Evolutionary conservation across 2,888 invertebrate genomes (phyloP).

Genomic region (Agrotis puta): DNA sequence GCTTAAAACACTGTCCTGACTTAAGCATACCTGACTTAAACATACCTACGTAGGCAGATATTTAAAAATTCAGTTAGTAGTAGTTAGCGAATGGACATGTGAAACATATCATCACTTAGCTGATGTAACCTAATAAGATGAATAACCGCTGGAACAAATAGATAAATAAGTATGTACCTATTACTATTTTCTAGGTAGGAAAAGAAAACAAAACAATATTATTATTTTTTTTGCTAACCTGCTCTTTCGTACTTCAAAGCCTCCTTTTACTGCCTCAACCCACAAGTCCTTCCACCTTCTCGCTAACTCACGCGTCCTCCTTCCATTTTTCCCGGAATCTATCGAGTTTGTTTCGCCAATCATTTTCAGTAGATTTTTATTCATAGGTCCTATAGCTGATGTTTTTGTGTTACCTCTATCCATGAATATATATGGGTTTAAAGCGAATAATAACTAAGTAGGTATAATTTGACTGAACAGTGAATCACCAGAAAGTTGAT

Average conservation of each 20-base stretch:
- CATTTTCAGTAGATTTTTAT: background rate
- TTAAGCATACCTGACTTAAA: background rate
- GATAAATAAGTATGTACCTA: background rate
- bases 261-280: too few relatives aligned
- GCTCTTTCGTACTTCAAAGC: too few relatives aligned
- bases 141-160: background rate
- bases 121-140: background rate
- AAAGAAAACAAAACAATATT: too few relatives aligned
- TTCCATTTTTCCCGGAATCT: too few relatives aligned
- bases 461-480: background rate
- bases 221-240: too few relatives aligned
- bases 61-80: constrained; percentile 19
- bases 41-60: background rate
- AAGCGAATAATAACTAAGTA: too few relatives aligned
- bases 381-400: background rate
- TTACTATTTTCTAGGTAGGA: background rate
- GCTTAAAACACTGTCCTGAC: constrained; percentile 8
- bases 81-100: constrained; percentile 9
- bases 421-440: too few relatives aligned
- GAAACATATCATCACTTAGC: constrained; percentile 26
- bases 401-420: too few relatives aligned
- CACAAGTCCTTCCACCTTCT: too few relatives aligned
- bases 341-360: too few relatives aligned
- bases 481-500: constrained; percentile 1
- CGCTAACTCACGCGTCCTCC: too few relatives aligned